phyloP scores from a whole-genome alignment of 2,888 invertebrate species.

The Ennomos fuscantarius region DNA sequence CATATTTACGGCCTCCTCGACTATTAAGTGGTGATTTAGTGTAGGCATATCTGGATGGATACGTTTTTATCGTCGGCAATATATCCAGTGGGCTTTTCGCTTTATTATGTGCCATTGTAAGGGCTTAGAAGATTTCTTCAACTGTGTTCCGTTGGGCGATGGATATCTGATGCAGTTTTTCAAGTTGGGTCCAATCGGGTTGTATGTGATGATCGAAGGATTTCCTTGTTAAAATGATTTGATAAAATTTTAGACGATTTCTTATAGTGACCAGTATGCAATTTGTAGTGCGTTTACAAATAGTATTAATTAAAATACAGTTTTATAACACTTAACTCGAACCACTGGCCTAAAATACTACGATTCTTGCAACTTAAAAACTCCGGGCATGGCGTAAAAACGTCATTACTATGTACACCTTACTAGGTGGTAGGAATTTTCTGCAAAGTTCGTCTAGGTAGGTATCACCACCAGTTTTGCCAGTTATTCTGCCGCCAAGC shows the following conservation, averaged over 20 bases:
- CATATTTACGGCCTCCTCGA: conserved; percentile 82
- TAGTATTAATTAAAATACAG: no score
- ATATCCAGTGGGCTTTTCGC: conserved; percentile 74
- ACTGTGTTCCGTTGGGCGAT: conserved; percentile 30
- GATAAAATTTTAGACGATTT: no score
- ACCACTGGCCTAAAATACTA: no score
- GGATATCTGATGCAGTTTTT: conserved; percentile 37
- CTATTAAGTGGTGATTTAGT: conserved; percentile 84
- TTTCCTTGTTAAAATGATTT: not conserved
- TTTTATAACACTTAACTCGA: no score
- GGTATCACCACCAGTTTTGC: no score
- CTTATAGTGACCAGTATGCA: not conserved
- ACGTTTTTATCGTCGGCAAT: conserved; percentile 82
- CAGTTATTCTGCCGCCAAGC: no score
- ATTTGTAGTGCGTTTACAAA: no score
- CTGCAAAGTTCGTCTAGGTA: no score
- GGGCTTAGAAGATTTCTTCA: conserved; percentile 37
- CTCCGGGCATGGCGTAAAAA: no score
- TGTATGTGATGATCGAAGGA: not conserved
- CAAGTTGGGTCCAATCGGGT: conserved; percentile 1
- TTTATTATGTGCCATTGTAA: conserved; percentile 75
- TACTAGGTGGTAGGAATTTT: no score
- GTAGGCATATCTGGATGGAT: conserved; percentile 83
- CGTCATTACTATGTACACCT: no score
- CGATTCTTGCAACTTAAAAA: no score